Conservation (phyloP, 2,888 invertebrate species). For the Callinectes sapidus region DNA sequence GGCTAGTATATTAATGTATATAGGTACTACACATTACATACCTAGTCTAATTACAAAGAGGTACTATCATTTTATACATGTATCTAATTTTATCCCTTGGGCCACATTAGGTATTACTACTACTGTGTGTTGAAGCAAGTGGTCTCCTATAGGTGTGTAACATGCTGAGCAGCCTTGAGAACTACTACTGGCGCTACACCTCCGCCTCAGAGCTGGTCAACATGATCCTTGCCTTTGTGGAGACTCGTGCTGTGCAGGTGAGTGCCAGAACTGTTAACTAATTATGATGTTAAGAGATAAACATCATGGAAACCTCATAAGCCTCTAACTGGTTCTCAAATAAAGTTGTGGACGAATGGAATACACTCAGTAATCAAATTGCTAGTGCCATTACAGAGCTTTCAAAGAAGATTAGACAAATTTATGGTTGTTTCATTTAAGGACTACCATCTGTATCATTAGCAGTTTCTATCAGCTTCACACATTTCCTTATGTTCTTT, state of each 20-base stretch:
- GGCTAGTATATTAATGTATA: no score
- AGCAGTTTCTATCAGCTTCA: no score
- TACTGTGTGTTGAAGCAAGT: not conserved
- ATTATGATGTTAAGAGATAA: not conserved
- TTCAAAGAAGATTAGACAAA: no score
- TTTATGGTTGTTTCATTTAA: no score
- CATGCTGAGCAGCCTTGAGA: conserved; percentile 93
- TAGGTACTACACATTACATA: no score
- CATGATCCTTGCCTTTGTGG: conserved; percentile 93
- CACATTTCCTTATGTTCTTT: no score
- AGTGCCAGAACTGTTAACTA: conserved; percentile 12
- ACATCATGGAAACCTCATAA: not conserved
- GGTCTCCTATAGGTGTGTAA: conserved; percentile 83
- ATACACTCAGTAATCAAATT: not conserved
- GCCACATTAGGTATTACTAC: not conserved
- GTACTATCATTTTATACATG: not conserved
- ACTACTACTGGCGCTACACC: conserved; percentile 96
- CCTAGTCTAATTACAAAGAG: no score
- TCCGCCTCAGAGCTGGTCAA: conserved; percentile 95
- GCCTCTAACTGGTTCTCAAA: not conserved
- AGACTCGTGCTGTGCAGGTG: conserved; percentile 87
- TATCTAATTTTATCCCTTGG: not conserved
- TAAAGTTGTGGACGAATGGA: no score
- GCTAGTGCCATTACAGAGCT: no score
- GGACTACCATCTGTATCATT: no score